phyloP scores from a whole-genome alignment of 2,797 vertebrate genomes.

The Amniataba percoides region DNA sequence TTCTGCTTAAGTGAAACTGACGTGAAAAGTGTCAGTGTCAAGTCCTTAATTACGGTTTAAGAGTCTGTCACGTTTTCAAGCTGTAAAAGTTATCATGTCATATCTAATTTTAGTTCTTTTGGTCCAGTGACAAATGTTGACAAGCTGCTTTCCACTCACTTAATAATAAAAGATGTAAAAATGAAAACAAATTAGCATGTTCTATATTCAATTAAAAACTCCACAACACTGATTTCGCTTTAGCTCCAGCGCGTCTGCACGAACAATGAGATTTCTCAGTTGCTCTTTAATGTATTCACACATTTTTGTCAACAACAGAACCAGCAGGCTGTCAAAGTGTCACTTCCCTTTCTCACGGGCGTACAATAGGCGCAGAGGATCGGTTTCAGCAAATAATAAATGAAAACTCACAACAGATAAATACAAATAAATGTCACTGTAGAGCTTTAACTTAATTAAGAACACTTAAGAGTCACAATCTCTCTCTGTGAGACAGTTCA shows the following conservation, averaged over 20 bases:
- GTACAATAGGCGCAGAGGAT: slow-evolving; percentile 32
- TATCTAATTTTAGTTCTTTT: slow-evolving; percentile 19
- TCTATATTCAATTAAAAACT: slow-evolving; percentile 32
- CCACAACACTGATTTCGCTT: slow-evolving; percentile 22
- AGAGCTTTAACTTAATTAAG: slow-evolving; percentile 60
- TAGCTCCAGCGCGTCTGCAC: slow-evolving; percentile 8
- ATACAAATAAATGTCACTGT: slow-evolving; percentile 51
- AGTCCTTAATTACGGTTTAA: slow-evolving; percentile 1
- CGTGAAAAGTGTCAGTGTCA: background rate
- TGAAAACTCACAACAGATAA: slow-evolving; percentile 40
- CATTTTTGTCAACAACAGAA: slow-evolving; percentile 24
- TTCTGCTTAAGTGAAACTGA: background rate
- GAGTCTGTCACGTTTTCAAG: background rate
- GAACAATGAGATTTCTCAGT: slow-evolving; percentile 45
- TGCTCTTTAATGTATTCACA: slow-evolving; percentile 33
- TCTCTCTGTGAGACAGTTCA: slow-evolving; percentile 37
- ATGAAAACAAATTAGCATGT: slow-evolving; percentile 12
- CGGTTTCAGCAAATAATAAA: slow-evolving; percentile 33
- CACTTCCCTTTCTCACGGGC: slow-evolving; percentile 22
- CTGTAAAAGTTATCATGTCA: slow-evolving; percentile 17
- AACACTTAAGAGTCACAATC: slow-evolving; percentile 37
- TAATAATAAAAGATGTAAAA: slow-evolving; percentile 31
- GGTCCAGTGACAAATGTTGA: slow-evolving; percentile 29
- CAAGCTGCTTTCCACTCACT: slow-evolving; percentile 18
- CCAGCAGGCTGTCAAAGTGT: slow-evolving; percentile 49